Evolutionary conservation across 2,113 vertebrate genomes (phyloP), one percentile per base, ranked within the genome.

Genomic region (Phoxinus phoxinus): DNA sequence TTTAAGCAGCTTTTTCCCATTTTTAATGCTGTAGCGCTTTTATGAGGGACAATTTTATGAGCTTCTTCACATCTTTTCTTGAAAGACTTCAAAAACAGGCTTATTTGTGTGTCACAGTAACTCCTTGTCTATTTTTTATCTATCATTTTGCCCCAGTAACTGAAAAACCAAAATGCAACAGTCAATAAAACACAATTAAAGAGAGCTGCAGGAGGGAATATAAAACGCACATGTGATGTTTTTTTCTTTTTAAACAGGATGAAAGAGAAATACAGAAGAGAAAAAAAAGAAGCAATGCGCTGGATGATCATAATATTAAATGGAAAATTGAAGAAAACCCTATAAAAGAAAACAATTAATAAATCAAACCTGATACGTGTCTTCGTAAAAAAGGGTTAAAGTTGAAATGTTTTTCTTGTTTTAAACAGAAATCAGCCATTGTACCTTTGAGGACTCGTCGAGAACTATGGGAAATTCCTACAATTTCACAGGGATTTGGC

Each of bases 401-500:
- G 53, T 56, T 21, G 53, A 56, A 56, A 35, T 41, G 58, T 61
- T 35, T 25, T 41, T 23, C 32, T 23, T 73, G 0, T 73, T 46
- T 86, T 58, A 88, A 92, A 93, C 89, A 93, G 85, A 91, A 65
- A 41, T 35, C 51, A 10, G 8, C 7, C 46, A 58, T 71, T 35
- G 44, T 27, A 35, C 74, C 17, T 12, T 32, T 76, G 25, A 56
- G 48, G 46, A 32, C 74, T 56, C 48, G 11, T 21, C 32, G 74
- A 23, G 51, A 56, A 32, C 74, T 58, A 58, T 78, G 75, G 9
- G 75, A 78, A 56, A 56, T 78, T 78, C 72, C 72, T 8, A 74
- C 72, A 48, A 48, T 74, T 74, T 74, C 71, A 73, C 71, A 96
- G 94, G 93, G 95, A 93, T 94, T 96, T 46, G 73, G 92, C 93